phyloP scores from a whole-genome alignment of 2,797 vertebrate species.

The Paguma larvata region DNA sequence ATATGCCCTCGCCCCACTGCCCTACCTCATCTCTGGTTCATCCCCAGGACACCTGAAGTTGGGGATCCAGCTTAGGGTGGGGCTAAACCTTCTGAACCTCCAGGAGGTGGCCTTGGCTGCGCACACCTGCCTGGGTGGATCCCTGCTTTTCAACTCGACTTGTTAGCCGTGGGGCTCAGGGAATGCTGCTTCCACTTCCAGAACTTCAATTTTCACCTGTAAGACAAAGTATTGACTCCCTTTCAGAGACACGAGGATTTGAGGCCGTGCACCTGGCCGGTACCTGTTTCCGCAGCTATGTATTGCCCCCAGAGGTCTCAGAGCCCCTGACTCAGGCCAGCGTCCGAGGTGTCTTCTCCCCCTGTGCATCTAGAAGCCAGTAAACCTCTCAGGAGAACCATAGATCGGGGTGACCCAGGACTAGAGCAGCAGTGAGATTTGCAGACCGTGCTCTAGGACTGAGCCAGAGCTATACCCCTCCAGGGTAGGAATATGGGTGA shows the following conservation, averaged over 20 bases:
- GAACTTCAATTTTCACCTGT: not conserved
- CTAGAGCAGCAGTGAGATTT: not conserved
- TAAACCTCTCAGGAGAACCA: not conserved
- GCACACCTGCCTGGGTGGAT: not conserved
- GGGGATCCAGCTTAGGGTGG: not conserved
- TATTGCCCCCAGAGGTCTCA: not conserved
- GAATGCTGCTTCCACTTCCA: too few relatives aligned
- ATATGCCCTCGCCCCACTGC: too few relatives aligned
- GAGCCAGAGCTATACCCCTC: not conserved
- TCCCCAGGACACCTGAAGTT: not conserved
- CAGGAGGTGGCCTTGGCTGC: not conserved
- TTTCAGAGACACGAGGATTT: rapidly evolving
- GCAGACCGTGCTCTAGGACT: not conserved
- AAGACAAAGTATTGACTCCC: not conserved
- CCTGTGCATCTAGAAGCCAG: not conserved
- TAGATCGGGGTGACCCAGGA: not conserved
- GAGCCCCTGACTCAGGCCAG: not conserved
- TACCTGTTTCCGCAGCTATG: not conserved
- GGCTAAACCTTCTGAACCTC: not conserved
- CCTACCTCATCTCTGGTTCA: not conserved
- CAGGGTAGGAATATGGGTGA: not conserved
- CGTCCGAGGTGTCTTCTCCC: not conserved
- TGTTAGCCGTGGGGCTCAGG: not conserved
- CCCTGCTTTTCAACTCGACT: not conserved
- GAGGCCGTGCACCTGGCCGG: not conserved